Base-by-base conservation (phyloP, 2,797 vertebrate species). In the Miichthys miiuy region DNA sequence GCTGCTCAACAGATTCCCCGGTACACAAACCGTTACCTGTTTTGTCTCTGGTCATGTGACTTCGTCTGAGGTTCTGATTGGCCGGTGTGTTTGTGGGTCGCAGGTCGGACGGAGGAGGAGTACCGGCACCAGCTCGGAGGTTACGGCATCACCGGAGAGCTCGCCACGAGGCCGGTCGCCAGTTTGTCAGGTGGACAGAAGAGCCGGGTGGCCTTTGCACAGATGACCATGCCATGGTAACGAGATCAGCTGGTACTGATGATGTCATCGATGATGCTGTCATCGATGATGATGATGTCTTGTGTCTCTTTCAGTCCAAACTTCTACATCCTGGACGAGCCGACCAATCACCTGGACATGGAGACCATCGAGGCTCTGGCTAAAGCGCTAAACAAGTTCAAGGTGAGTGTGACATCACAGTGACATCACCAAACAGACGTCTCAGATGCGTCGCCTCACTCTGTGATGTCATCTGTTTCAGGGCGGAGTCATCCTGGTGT, bases 301-400 rank as follows among this genome's bases (percentile, higher is more conserved):
- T 76, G 8, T 75, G 34, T 88, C 46, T 79, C 67, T 92, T 91
- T 69, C 84, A 99, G 98, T 80, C 98, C 98, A 46, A 99, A 99
- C 94, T 99, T 99, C 91, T 99, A 99, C 86, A 94, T 99, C 79
- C 94, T 99, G 79, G 98, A 99, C 48, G 98, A 99, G 80, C 98
- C 98, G 0, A 99, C 98, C 9, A 99, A 99, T 91, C 98, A 99
- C 83, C 92, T 99, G 92, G 98, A 99, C 92, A 99, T 99, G 98
- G 98, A 99, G 90, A 99, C 97, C 0, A 99, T 99, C 0, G 98
- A 99, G 91, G 96, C 98, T 2, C 92, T 99, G 67, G 97, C 97
- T 8, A 96, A 96, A 44, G 96, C 98, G 0, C 95, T 99, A 77
- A 97, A 96, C 93, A 96, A 90, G 64, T 99, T 98, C 86, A 96